Evolutionary conservation across 1,140 invertebrate genomes (phyloP), one percentile per base, ranked within the genome.

Genomic region (Diprion similis): DNA sequence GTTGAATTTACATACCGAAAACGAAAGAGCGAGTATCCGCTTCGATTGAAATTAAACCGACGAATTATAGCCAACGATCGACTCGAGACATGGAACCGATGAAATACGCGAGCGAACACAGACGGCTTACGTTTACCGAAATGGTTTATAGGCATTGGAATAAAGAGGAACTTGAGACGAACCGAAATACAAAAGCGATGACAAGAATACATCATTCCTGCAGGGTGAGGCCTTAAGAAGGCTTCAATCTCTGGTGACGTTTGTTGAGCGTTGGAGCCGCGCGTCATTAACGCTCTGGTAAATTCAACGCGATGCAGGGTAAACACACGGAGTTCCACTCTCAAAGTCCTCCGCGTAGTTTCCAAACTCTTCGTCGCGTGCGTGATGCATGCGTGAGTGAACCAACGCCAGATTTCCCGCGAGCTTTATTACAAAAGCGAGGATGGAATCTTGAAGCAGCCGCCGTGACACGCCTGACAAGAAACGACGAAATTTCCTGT

Each of bases 251-350:
- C 51, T 59, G 51, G 24, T 59, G 51, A 59, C 51, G n/a, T 15
- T 6, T 59, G 51, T 17, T 17, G 51, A 15, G 51, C 51, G 51
- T 59, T 17, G 51, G n/a, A 13, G 9, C 51, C 11, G 51, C 51
- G 51, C 11, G 51, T 59, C 51, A 9, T 59, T 59, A 59, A 59
- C 51, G 51, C 51, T 59, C 51, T 4, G n/a, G 51, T 59, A 59
- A 59, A 59, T 59, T 59, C n/a, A 59, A 59, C 51, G n/a, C 51
- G 51, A 59, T 59, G 51, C 51, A 9, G 51, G 51, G 51, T 59
- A 59, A 59, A 59, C 51, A 59, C 7, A 59, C 51, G n/a, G n/a
- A 59, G 51, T 59, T 59, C 51, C 11, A 15, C n/a, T 59, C 51
- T 37, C 51, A 59, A 59, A 59, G 51, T 59, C 51, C 51, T 59